These are phyloP conservation scores for Octomys mimax DNA, from an alignment of 2,797 vertebrate species.

Conservation along the genomic window DNA sequence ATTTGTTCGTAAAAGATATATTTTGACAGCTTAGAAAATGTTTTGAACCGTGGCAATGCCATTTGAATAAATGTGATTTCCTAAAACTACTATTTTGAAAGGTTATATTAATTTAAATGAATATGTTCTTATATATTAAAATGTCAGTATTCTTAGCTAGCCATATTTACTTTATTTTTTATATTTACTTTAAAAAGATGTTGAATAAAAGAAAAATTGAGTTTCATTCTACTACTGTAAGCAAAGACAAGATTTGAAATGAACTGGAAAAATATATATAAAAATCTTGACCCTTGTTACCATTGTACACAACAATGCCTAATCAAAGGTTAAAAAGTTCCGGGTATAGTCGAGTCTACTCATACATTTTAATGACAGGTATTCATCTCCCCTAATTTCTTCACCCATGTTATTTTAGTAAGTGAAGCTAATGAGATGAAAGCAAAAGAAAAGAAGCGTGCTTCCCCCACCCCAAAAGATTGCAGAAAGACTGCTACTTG, in stretches of 20 bases:
- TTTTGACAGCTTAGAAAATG: constrained; percentile 15
- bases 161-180: neutral
- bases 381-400: neutral
- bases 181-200: neutral
- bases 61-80: constrained; percentile 55
- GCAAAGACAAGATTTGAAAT: neutral
- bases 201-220: constrained; percentile 37
- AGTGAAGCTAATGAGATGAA: neutral
- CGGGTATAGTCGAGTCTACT: neutral
- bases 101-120: neutral
- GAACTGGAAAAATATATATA: neutral
- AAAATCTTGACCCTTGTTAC: constrained; percentile 46
- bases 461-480: neutral
- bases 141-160: constrained; percentile 36
- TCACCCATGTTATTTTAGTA: neutral
- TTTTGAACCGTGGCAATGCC: neutral
- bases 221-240: neutral
- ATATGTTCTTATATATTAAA: constrained; percentile 49
- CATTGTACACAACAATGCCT: neutral
- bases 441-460: neutral
- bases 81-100: constrained; percentile 11
- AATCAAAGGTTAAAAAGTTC: neutral
- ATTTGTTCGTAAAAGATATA: constrained; percentile 46
- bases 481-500: neutral
- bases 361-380: neutral